A percentile compares a stretch with the other conserved stretches of the same genome.
phyloP scores from a whole-genome alignment of 92 coral and sea anemone species.

The Blastomussa wellsi region DNA sequence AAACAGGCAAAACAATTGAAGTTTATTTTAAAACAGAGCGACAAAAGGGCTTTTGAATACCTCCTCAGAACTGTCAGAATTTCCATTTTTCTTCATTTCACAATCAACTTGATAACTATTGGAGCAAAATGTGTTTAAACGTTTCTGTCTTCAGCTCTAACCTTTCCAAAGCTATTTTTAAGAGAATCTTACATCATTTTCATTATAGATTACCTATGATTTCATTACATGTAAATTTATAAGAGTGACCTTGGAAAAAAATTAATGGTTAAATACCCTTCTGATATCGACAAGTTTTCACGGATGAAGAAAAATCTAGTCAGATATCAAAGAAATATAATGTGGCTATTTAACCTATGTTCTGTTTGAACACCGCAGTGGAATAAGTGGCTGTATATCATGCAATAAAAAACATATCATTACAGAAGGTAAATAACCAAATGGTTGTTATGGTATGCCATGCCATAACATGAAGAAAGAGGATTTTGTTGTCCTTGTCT shows the following conservation, averaged over 20 bases:
- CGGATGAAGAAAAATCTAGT: neutral
- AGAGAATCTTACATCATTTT: neutral
- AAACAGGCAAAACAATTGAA: neutral
- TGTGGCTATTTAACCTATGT: neutral
- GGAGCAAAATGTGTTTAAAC: neutral
- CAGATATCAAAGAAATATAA: neutral
- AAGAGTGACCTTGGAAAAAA: no score
- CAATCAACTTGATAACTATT: neutral
- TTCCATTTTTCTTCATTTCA: neutral
- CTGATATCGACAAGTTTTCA: neutral
- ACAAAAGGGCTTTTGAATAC: neutral
- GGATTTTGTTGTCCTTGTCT: slow-evolving; percentile 1
- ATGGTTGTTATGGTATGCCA: neutral
- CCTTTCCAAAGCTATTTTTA: neutral
- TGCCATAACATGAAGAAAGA: neutral
- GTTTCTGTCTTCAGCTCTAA: neutral
- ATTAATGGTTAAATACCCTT: no score
- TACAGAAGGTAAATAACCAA: neutral
- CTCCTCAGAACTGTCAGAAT: neutral
- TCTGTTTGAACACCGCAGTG: neutral
- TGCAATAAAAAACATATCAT: neutral
- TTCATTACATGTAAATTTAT: no score
- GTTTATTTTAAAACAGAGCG: neutral
- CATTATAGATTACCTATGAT: no score
- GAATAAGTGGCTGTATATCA: neutral